These are phyloP conservation scores for Neelides sp. DNA, from an alignment of 1,140 invertebrate species.

Conservation along the genomic window DNA sequence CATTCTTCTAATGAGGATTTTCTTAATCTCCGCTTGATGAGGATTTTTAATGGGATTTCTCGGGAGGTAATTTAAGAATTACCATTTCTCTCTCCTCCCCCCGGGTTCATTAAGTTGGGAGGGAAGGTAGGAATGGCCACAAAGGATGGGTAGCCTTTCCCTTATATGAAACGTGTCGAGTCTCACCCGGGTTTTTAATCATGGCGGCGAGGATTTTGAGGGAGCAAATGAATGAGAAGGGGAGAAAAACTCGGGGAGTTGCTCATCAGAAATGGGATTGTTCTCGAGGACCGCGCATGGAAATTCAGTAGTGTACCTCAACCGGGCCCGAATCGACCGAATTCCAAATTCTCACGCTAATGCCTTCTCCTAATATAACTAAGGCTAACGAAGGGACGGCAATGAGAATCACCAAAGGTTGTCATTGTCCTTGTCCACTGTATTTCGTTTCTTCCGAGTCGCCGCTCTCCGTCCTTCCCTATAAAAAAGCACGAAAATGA, in stretches of 20 bases:
- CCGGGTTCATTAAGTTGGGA: neutral
- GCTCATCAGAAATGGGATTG: slow-evolving; percentile 23
- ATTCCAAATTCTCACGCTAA: no score
- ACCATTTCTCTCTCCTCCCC: slow-evolving; percentile 2
- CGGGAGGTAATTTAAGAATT: slow-evolving; percentile 11
- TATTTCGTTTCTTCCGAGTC: no score
- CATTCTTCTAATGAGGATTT: slow-evolving; percentile 4
- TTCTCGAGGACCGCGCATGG: no score
- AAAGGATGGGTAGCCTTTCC: neutral
- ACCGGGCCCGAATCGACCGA: no score
- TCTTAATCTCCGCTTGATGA: slow-evolving; percentile 23
- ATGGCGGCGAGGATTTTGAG: slow-evolving; percentile 22
- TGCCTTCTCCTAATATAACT: no score
- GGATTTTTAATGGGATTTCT: slow-evolving; percentile 26
- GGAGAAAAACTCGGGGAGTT: slow-evolving; percentile 20
- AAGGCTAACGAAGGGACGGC: no score
- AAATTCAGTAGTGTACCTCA: no score
- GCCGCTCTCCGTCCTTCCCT: no score
- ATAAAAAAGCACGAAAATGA: no score
- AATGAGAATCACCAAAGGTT: no score
- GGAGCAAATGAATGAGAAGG: slow-evolving; percentile 27
- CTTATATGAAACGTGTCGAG: no score
- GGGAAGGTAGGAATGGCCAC: neutral
- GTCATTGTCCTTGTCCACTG: no score
- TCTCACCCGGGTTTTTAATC: slow-evolving; percentile 22